These are phyloP conservation scores for Listronotus bonariensis DNA, from an alignment of 1,140 invertebrate species.

Conservation along the genomic window DNA sequence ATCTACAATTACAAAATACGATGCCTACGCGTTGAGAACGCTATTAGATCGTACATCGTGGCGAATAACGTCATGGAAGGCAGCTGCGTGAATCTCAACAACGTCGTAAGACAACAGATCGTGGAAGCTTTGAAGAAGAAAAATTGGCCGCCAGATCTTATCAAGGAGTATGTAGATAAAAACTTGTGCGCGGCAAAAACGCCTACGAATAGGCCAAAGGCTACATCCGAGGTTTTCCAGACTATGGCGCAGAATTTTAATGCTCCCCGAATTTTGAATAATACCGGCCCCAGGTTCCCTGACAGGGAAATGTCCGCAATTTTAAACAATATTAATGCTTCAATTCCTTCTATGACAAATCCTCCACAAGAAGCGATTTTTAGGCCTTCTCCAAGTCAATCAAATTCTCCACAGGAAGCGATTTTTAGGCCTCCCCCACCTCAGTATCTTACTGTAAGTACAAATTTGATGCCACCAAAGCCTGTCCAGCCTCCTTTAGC, in stretches of 20 bases:
- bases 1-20: not conserved
- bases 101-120: constrained; percentile 7
- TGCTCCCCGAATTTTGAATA: not conserved
- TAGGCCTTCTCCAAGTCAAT: no score
- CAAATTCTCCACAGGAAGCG: no score
- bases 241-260: not conserved
- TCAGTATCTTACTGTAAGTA: no score
- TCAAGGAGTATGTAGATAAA: not conserved
- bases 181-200: not conserved
- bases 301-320: no score
- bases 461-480: no score
- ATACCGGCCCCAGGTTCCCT: no score
- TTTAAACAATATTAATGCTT: no score
- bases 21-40: not conserved
- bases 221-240: not conserved
- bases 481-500: no score
- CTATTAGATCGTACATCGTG: not conserved
- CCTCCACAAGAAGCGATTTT: no score
- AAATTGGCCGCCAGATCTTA: not conserved
- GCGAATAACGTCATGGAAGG: constrained; percentile 7
- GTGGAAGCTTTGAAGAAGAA: constrained; percentile 3
- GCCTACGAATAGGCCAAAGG: not conserved
- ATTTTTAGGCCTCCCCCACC: no score
- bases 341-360: no score
- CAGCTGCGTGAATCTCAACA: not conserved